phyloP scores from a whole-genome alignment of 2,888 invertebrate species.

The Adelphocoris suturalis region DNA sequence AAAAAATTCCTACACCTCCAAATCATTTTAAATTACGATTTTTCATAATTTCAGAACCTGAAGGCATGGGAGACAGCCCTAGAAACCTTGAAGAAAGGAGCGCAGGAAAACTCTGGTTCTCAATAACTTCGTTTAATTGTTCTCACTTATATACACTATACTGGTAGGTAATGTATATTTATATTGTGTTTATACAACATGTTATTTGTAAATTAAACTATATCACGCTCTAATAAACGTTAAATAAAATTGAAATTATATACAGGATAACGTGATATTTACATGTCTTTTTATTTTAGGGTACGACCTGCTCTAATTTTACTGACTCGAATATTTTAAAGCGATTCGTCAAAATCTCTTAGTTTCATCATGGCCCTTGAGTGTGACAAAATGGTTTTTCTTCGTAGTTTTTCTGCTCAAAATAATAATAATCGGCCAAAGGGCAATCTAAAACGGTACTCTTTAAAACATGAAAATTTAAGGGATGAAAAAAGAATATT shows the following conservation, averaged over 20 bases:
- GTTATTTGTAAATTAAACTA: constrained; percentile 44
- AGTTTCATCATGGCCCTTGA: constrained; percentile 3
- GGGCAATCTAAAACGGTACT: background rate
- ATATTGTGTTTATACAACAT: constrained; percentile 60
- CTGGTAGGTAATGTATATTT: constrained; percentile 27
- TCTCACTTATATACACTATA: constrained; percentile 56
- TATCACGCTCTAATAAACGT: constrained; percentile 57
- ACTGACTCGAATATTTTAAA: constrained; percentile 55
- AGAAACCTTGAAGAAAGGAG: constrained; percentile 74
- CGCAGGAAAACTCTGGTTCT: background rate
- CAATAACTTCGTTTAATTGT: constrained; percentile 52
- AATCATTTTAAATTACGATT: no score
- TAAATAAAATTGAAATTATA: constrained; percentile 63
- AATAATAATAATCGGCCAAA: background rate
- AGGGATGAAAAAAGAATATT: background rate
- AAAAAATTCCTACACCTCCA: no score
- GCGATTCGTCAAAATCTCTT: constrained; percentile 49
- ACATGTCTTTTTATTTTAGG: constrained; percentile 63
- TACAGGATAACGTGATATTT: constrained; percentile 67
- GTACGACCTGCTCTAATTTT: constrained; percentile 50
- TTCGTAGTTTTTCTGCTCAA: background rate
- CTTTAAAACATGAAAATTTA: background rate
- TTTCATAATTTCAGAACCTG: constrained; percentile 79
- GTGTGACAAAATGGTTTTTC: background rate
- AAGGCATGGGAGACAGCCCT: constrained; percentile 81